These are phyloP conservation scores for Rhinella marina DNA, from an alignment of 2,797 vertebrate species.

Conservation along the genomic window DNA sequence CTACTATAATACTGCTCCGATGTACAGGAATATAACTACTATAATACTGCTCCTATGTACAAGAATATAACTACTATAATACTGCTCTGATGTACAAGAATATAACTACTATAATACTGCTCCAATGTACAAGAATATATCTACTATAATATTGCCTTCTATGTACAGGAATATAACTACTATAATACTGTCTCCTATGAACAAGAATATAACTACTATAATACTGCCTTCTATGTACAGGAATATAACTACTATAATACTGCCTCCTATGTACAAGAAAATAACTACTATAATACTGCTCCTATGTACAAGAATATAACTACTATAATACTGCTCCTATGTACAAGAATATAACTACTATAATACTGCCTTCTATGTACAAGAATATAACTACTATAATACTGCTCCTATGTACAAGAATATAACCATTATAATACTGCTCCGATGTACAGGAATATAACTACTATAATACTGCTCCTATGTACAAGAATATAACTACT, in stretches of 20 bases:
- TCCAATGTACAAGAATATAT: neutral
- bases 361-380: too few relatives aligned
- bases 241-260: too few relatives aligned
- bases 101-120: slow-evolving; percentile 8
- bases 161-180: neutral
- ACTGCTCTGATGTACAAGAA: neutral
- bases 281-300: too few relatives aligned
- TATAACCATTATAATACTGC: too few relatives aligned
- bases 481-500: neutral
- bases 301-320: too few relatives aligned
- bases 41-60: neutral
- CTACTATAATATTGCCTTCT: neutral
- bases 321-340: too few relatives aligned
- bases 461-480: slow-evolving; percentile 7
- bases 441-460: neutral
- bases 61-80: neutral
- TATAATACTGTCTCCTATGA: neutral
- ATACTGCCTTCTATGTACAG: too few relatives aligned
- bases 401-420: too few relatives aligned
- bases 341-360: too few relatives aligned
- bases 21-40: neutral
- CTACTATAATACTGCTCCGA: neutral
- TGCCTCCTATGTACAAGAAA: too few relatives aligned
- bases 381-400: too few relatives aligned
- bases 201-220: too few relatives aligned